These are phyloP conservation scores for Phymorhynchus buccinoides DNA, from an alignment of 1,140 invertebrate species.

Conservation along the genomic window DNA sequence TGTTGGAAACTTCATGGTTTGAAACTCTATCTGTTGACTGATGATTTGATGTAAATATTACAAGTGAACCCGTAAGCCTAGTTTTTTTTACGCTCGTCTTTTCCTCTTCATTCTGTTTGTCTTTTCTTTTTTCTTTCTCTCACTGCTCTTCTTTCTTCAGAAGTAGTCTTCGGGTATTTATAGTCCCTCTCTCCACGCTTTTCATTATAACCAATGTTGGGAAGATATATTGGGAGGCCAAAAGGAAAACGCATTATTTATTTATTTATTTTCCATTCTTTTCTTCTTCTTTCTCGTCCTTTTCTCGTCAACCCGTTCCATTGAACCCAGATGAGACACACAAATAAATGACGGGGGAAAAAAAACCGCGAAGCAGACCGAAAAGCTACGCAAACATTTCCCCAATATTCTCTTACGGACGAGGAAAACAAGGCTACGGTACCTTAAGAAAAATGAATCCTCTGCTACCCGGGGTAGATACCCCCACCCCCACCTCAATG, in stretches of 20 bases:
- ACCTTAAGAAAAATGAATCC: conserved; percentile 15
- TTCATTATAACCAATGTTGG: not conserved
- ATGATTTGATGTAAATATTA: no score
- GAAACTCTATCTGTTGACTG: no score
- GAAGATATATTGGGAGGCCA: not conserved
- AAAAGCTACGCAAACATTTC: conserved; percentile 17
- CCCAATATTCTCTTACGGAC: not conserved
- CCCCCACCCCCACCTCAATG: not conserved
- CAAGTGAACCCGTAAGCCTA: no score
- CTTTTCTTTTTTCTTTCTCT: conserved; percentile 18
- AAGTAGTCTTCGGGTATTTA: conserved; percentile 2
- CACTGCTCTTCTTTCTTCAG: not conserved
- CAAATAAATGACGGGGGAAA: not conserved
- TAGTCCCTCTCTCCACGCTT: conserved; percentile 1
- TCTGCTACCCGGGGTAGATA: not conserved
- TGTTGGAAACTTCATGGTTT: no score
- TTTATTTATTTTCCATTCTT: not conserved
- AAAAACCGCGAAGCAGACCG: not conserved
- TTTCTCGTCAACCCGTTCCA: not conserved
- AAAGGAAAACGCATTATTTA: not conserved
- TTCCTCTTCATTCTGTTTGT: not conserved
- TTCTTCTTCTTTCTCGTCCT: not conserved
- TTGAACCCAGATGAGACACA: not conserved
- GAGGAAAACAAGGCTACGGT: conserved; percentile 25
- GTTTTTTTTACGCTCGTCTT: not conserved